Conservation (phyloP, 2,797 vertebrate species). For the Odontamblyopus lacepedii region DNA sequence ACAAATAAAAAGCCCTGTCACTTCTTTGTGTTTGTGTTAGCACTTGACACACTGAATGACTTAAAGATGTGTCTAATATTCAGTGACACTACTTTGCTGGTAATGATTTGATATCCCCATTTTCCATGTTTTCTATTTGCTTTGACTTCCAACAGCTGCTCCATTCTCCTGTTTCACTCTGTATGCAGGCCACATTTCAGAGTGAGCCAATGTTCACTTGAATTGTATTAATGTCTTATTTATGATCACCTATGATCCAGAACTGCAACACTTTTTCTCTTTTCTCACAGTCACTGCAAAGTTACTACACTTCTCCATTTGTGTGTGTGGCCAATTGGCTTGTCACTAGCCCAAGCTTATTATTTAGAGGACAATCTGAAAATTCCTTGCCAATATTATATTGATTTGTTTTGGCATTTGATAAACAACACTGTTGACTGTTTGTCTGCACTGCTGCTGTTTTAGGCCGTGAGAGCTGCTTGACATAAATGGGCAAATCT, state of each 20-base stretch:
- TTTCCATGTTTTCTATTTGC: not conserved
- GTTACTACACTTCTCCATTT: slow-evolving; percentile 1
- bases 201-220: slow-evolving; percentile 21
- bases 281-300: not conserved
- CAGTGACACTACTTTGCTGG: not conserved
- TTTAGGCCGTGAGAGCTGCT: not conserved
- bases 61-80: not conserved
- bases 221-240: slow-evolving; percentile 39
- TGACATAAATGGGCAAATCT: not conserved
- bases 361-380: slow-evolving; percentile 15
- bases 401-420: slow-evolving; percentile 11
- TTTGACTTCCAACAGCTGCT: slow-evolving; percentile 4
- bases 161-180: not conserved
- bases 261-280: slow-evolving; percentile 24
- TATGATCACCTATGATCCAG: slow-evolving; percentile 24
- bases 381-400: slow-evolving; percentile 13
- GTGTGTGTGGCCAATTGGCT: not conserved
- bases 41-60: not conserved
- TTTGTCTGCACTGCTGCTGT: slow-evolving; percentile 3
- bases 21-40: not conserved
- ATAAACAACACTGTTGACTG: slow-evolving; percentile 9
- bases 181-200: slow-evolving; percentile 25
- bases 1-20: not conserved
- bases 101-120: not conserved
- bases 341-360: slow-evolving; percentile 1